A percentile compares a stretch with the other conserved stretches of the same genome.
Conservation (phyloP, 2,113 vertebrate species). For the Pteropus alecto region DNA sequence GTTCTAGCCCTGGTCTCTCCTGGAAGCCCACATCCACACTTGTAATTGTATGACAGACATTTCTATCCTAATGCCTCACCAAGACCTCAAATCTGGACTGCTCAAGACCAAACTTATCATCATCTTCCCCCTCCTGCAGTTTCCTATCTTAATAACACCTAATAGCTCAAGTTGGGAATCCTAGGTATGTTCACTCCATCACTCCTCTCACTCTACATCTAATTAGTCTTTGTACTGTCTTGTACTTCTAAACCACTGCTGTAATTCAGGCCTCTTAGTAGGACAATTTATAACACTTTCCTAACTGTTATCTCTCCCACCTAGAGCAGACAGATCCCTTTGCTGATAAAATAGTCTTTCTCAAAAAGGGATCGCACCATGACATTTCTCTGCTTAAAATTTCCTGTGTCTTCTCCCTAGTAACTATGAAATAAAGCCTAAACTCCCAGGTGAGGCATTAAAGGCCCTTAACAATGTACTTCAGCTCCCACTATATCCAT, state of each 20-base stretch:
- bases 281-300: neutral
- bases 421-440: constrained; percentile 2
- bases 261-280: neutral
- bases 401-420: neutral
- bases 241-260: neutral
- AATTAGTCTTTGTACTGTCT: neutral
- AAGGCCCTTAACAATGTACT: neutral
- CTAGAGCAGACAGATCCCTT: neutral
- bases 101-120: neutral
- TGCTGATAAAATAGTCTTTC: constrained; percentile 29
- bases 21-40: neutral
- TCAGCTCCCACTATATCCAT: neutral
- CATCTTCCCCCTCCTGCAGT: neutral
- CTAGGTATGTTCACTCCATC: neutral
- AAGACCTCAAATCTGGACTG: neutral
- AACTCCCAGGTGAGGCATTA: neutral
- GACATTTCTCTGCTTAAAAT: constrained; percentile 21
- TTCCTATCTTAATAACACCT: neutral
- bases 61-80: neutral
- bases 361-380: constrained; percentile 19
- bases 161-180: neutral
- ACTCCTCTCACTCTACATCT: neutral
- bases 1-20: neutral
- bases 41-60: neutral
- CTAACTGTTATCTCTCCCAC: neutral